Base-by-base conservation (phyloP, 2,888 invertebrate species). In the Drosophila paramelanica region DNA sequence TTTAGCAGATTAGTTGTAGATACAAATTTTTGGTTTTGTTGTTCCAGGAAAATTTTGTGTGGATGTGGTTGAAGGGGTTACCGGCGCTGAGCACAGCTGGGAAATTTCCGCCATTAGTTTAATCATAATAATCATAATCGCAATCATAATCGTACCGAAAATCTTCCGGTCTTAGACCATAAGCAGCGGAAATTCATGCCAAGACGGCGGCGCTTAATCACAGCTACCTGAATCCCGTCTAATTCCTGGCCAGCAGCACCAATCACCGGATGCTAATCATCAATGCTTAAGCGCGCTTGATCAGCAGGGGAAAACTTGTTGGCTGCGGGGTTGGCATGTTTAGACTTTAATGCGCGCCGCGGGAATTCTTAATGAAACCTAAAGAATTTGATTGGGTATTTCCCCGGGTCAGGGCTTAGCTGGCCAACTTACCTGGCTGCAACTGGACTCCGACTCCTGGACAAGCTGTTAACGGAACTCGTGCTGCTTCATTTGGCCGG, bases 301-400 rank as follows among this genome's bases (percentile, higher is more conserved):
- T 82, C 79, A 68, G 67, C 68, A 53, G 60, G 73, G 80, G 71
- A 67, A 81, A 88, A 88, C 69, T 81, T 79, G 69, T 43, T 39
- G 59, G 61, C 56, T 69, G 55, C 78, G 59, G 76, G 81, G 80
- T 77, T 88, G 86, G 89, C 86, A 89, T 86, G 86, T 89, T 86
- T 89, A 89, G 89, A 81, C 88, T 88, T 88, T 89, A 87, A 87
- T 89, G 42, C 81, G 75, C 81, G 77, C 86, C 83, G 76, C 89
- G 79, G 79, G 82, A 84, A 88, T 88, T 81, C 87, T 84, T 79
- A 88, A 88, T 88, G 84, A 88, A 86, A 81, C 64, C 62, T 56
- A 45, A 60, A 52, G 53, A 41, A 51, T 52, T 49, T 38, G 43
- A 58, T 47, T 59, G 67, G 85, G 89, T 73, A 68, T 87, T 86